Evolutionary conservation across 37 sponge, comb jelly and placozoan genomes (phyloP).

Genomic region (Ephydatia muelleri): DNA sequence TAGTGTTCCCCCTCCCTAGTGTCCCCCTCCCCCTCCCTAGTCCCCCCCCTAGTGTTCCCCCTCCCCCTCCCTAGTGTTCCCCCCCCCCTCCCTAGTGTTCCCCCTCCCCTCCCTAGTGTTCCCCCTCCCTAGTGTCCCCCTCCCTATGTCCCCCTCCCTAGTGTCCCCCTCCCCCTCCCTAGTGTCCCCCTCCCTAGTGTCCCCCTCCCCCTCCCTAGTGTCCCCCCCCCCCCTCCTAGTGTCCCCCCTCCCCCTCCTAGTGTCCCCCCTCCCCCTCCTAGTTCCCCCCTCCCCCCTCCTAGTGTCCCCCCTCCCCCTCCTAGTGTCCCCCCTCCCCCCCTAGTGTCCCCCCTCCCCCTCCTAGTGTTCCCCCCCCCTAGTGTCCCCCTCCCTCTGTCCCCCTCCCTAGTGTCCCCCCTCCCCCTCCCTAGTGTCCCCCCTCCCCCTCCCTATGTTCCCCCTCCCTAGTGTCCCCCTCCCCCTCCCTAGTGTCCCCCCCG

Average conservation of each 20-base stretch:
- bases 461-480: not conserved
- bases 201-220: not conserved
- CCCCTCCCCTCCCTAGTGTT: not conserved
- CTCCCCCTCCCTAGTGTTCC: not conserved
- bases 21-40: not conserved
- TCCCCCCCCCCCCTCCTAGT: constrained; percentile 2
- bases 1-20: constrained; percentile 6
- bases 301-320: not conserved
- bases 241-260: not conserved
- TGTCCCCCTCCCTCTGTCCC: too few relatives aligned
- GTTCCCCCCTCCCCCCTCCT: too few relatives aligned
- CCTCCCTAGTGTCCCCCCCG: not conserved
- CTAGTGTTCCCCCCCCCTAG: constrained; percentile 7
- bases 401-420: not conserved
- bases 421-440: not conserved
- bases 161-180: too few relatives aligned
- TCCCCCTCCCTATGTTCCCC: too few relatives aligned
- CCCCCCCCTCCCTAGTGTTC: too few relatives aligned
- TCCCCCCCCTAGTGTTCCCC: not conserved
- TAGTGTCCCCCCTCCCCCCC: constrained; percentile 6
- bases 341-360: not conserved
- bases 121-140: too few relatives aligned
- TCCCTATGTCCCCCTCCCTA: too few relatives aligned
- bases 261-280: constrained; percentile 11
- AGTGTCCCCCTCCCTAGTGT: not conserved